Evolutionary conservation across 2,888 invertebrate species (phyloP), one percentile per base, ranked within the genome.

Genomic region (Scaptomyza parva): DNA sequence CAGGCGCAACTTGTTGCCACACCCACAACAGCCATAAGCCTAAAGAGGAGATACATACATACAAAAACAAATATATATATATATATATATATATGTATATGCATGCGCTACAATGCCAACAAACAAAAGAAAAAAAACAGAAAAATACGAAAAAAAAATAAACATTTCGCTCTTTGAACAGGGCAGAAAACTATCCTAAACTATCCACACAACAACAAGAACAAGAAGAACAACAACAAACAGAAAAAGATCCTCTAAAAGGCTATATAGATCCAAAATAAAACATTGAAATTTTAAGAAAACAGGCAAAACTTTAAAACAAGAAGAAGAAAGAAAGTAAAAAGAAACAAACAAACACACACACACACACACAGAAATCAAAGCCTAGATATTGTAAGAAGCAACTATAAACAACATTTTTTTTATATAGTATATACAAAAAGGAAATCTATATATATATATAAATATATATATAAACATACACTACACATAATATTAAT

Each of bases 1-100:
- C 50, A 40, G 44, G 55, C 43, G 43, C 39, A 33, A 60, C 39
- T 14, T 45, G 62, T 53, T 68, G 60, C 77, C 70, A 28, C 28
- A 28, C 28, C 22, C 28, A 50, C 39, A 59, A 28, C 48, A 62
- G 78, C 78, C 73, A 74, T 74, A 78, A 73, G 75, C 62, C 75
- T 54, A 54, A 48, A 33, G 67, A 58, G 78, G 58, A 61, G 53
- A 17, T 17, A 35, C 30, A 30, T 28, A 28, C 9, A n/a, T n/a
- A n/a, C n/a, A n/a, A n/a, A n/a, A n/a, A n/a, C n/a, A n/a, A n/a
- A n/a, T n/a, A n/a, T n/a, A n/a, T 8, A 33, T 4, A 33, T 33
- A 33, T 3, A 35, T 7, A 33, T 6, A n/a, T 26, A 26, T 28
- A 28, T 9, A 28, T 9, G 8, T 28, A 66, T 53, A 72, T 52